Conservation (phyloP, 2,888 invertebrate species). For the Aethes cnicana region DNA sequence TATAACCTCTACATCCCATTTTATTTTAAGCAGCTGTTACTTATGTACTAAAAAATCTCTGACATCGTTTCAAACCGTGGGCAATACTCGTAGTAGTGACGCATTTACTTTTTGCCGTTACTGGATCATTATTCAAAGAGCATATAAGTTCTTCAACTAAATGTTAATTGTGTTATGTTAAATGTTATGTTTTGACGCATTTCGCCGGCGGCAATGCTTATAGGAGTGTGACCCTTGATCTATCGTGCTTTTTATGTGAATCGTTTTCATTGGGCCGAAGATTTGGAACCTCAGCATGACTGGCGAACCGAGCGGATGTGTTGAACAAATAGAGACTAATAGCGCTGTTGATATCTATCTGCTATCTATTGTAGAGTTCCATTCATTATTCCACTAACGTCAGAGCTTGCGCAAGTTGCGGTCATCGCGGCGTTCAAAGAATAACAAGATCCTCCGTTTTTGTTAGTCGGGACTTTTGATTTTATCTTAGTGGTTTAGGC, state of each 20-base stretch:
- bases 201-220: neutral
- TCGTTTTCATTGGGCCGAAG: neutral
- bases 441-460: neutral
- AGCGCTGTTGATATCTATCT: neutral
- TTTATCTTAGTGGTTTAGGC: too few relatives aligned
- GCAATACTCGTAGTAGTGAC: too few relatives aligned
- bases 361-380: neutral
- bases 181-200: conserved; percentile 2
- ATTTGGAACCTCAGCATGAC: neutral
- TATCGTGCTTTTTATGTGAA: neutral
- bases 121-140: too few relatives aligned
- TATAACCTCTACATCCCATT: too few relatives aligned
- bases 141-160: too few relatives aligned
- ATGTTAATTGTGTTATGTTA: too few relatives aligned
- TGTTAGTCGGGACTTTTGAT: neutral
- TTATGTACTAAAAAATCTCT: too few relatives aligned
- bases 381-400: conserved; percentile 1
- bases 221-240: neutral
- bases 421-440: conserved; percentile 6
- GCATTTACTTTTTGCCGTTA: too few relatives aligned
- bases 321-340: neutral
- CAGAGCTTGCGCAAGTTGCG: conserved; percentile 2
- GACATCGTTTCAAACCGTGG: too few relatives aligned
- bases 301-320: conserved; percentile 5
- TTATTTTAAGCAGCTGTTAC: too few relatives aligned